Conservation (phyloP, 2,888 invertebrate species). For the Anarsia innoxiella region DNA sequence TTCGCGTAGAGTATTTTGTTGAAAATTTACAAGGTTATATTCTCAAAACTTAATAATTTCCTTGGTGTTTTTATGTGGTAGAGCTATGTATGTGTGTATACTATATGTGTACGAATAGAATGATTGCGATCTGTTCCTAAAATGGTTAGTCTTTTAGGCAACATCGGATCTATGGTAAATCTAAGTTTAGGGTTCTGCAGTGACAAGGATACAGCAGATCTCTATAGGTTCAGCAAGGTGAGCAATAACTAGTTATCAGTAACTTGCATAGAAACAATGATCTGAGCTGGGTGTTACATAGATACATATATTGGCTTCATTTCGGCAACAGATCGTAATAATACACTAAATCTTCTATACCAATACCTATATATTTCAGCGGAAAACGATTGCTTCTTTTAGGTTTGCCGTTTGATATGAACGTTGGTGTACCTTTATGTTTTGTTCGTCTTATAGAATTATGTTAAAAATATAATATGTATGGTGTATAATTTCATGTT, state of each 20-base stretch:
- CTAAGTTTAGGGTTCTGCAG: constrained; percentile 11
- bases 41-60: no score
- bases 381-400: constrained; percentile 54
- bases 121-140: constrained; percentile 73
- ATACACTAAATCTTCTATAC: constrained; percentile 37
- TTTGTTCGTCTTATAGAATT: constrained; percentile 53
- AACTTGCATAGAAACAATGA: constrained; percentile 45
- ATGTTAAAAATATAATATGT: constrained; percentile 39
- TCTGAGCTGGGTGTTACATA: constrained; percentile 71
- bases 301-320: constrained; percentile 61
- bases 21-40: no score
- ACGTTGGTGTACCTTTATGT: constrained; percentile 43
- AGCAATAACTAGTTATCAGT: constrained; percentile 16
- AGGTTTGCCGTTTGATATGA: constrained; percentile 61
- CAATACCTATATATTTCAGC: constrained; percentile 44
- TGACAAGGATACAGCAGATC: constrained; percentile 5
- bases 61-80: constrained; percentile 8
- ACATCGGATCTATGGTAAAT: constrained; percentile 8
- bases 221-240: constrained; percentile 24
- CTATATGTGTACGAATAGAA: constrained; percentile 37
- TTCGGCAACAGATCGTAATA: constrained; percentile 75
- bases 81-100: constrained; percentile 34
- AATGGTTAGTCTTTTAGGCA: constrained; percentile 52
- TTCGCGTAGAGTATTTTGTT: no score
- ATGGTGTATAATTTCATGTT: constrained; percentile 54